Percentiles rank a stretch among this genome's conserved stretches.
These are phyloP conservation scores for Micropoecilia bifurca DNA, from an alignment of 2,797 vertebrate species.

Conservation along the genomic window DNA sequence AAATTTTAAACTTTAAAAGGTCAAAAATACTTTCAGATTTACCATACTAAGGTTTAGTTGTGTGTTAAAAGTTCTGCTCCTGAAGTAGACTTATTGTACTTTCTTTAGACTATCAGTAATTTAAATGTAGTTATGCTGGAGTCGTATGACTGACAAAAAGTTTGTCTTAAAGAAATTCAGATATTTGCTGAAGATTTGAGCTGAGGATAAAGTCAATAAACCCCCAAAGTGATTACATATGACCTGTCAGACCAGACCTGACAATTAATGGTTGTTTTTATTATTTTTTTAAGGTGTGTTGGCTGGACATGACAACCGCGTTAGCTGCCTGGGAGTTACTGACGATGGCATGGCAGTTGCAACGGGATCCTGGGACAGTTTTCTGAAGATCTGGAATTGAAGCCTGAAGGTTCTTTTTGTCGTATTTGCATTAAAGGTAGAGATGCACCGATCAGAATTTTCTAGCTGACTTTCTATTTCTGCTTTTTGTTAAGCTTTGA, in stretches of 20 bases:
- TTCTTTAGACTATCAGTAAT: neutral
- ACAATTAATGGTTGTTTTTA: constrained; percentile 19
- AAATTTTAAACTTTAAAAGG: neutral
- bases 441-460: neutral
- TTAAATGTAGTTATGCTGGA: neutral
- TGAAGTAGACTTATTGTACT: neutral
- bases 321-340: constrained; percentile 99
- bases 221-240: neutral
- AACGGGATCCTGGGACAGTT: constrained; percentile 99
- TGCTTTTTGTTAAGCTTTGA: neutral
- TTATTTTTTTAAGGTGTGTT: constrained; percentile 87
- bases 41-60: too few species aligned
- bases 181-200: neutral
- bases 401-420: constrained; percentile 81
- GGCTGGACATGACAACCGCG: constrained; percentile 98
- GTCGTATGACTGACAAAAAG: neutral
- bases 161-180: neutral
- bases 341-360: constrained; percentile 99
- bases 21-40: neutral
- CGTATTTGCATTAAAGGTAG: constrained; percentile 11
- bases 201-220: neutral
- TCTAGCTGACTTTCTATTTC: neutral
- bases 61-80: too few species aligned
- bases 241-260: neutral
- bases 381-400: constrained; percentile 99